Evolutionary conservation across 2,888 invertebrate genomes (phyloP), one percentile per base, ranked within the genome.

Genomic region (Habrosyne pyritoides): DNA sequence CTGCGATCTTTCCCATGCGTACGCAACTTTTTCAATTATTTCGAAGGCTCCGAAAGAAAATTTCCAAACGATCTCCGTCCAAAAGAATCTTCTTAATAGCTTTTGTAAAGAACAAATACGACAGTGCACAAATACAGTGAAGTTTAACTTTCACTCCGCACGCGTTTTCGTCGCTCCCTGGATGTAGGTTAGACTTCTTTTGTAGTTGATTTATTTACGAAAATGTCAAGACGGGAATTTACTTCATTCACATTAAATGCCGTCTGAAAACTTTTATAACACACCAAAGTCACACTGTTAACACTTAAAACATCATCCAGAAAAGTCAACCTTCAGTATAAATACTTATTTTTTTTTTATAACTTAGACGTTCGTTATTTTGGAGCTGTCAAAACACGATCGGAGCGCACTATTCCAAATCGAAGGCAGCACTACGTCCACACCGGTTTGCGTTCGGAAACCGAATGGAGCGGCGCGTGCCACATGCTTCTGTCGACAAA

Each of bases 391-490:
- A 83, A 86, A 87, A 86, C 79, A 86, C 87, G 89, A 86, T 84
- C 83, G 82, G 72, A 81, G 67, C 77, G 77, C 81, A 77, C 69
- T 66, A 66, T 77, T 69, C 67, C 70, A 75, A 79, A 69, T 66
- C 67, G 62, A 60, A 71, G 70, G 63, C 66, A 58, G 57, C 74
- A 63, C 69, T 46, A 82, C 92, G 88, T 84, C 89, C 75, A 68
- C 75, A 66, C 77, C 66, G 75, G 67, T 60, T 76, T 73, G 67
- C 84, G 87, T 79, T 88, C 87, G 79, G 72, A 84, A 84, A 86
- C 89, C 86, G 91, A 91, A 91, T 92, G 89, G 83, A 82, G 79
- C 78, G 84, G 86, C 91, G 90, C 91, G 91, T 91, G 91, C 89
- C 89, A 86, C 87, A 89, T 85, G 89, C 79, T 84, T 69, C 71